Evolutionary conservation across 2,113 vertebrate genomes (phyloP).

Genomic region (Tachysurus vachellii): DNA sequence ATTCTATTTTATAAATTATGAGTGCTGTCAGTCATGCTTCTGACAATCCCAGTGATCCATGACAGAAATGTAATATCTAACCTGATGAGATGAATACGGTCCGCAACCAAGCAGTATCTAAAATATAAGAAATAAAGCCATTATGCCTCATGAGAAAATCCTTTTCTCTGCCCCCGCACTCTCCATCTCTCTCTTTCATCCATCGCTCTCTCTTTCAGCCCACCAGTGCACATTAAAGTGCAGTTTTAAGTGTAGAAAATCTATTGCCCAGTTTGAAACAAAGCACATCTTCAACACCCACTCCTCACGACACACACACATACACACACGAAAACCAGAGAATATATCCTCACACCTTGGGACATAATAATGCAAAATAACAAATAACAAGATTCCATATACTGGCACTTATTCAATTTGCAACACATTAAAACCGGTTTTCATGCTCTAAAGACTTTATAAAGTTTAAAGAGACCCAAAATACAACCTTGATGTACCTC

Average conservation of each 20-base stretch:
- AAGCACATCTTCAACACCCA: slow-evolving; percentile 35
- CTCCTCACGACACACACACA: slow-evolving; percentile 11
- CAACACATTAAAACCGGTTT: slow-evolving; percentile 14
- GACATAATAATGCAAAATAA: background rate
- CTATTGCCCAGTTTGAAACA: slow-evolving; percentile 38
- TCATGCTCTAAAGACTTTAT: slow-evolving; percentile 7
- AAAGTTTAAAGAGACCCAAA: background rate
- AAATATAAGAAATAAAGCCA: slow-evolving; percentile 28
- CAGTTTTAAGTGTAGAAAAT: slow-evolving; percentile 45
- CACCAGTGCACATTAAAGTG: slow-evolving; percentile 40
- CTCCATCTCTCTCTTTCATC: slow-evolving; percentile 25
- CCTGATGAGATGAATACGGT: background rate
- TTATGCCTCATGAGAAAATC: slow-evolving; percentile 29
- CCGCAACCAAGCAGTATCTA: background rate
- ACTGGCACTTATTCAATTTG: background rate
- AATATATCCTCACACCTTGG: slow-evolving; percentile 9
- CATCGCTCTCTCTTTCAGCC: slow-evolving; percentile 25
- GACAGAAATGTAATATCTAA: background rate
- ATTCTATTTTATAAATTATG: background rate
- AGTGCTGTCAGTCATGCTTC: background rate
- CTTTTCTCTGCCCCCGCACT: slow-evolving; percentile 30
- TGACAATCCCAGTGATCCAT: background rate
- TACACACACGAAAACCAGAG: slow-evolving; percentile 14
- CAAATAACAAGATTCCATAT: background rate
- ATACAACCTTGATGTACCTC: slow-evolving; percentile 12